Evolutionary conservation across 2,888 invertebrate species (phyloP).

Genomic region (Kryphioiulus occultus): DNA sequence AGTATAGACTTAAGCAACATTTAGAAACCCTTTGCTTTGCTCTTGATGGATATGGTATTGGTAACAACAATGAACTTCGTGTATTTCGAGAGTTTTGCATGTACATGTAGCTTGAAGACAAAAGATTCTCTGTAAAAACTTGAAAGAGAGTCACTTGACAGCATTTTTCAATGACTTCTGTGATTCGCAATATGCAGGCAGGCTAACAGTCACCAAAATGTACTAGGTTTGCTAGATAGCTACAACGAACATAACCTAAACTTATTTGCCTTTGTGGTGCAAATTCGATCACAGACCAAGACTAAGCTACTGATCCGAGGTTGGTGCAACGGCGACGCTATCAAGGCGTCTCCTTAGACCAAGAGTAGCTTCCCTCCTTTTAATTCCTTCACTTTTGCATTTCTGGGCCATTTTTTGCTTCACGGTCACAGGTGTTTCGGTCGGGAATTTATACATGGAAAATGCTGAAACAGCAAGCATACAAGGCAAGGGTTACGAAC

Average conservation of each 20-base stretch:
- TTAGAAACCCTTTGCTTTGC: conserved; percentile 28
- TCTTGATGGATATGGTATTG: conserved; percentile 17
- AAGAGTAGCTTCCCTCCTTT: conserved; percentile 12
- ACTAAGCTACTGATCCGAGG: neutral
- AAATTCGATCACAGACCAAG: neutral
- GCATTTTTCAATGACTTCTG: neutral
- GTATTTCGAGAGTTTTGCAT: neutral
- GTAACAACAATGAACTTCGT: conserved; percentile 20
- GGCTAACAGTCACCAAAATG: neutral
- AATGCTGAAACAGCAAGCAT: conserved; percentile 39
- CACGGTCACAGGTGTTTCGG: conserved; percentile 29
- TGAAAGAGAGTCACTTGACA: neutral
- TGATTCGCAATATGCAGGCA: neutral
- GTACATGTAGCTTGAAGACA: neutral
- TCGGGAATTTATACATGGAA: conserved; percentile 25
- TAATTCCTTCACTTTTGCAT: conserved; percentile 42
- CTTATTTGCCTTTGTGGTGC: neutral
- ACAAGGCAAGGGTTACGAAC: conserved; percentile 11
- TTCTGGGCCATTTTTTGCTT: conserved; percentile 48
- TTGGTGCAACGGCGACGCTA: neutral
- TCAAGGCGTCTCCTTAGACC: conserved; percentile 7
- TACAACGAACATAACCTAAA: neutral
- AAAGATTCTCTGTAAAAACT: conserved; percentile 11
- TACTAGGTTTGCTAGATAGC: neutral
- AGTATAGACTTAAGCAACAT: conserved; percentile 21